These are phyloP conservation scores for Tillus elongatus DNA, from an alignment of 2,888 invertebrate genomes.

Conservation along the genomic window DNA sequence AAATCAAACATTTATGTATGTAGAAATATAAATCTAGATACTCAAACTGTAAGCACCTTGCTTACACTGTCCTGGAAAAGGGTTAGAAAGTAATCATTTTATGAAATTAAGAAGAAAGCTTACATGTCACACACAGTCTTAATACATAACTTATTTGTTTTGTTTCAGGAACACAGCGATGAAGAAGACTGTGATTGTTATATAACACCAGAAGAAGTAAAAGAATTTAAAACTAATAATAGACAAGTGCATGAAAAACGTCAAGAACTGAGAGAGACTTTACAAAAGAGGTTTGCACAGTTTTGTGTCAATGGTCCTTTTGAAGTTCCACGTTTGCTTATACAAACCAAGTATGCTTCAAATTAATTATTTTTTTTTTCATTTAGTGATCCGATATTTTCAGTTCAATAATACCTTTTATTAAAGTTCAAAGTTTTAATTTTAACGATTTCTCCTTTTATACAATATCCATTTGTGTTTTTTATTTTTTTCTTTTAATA, in stretches of 20 bases:
- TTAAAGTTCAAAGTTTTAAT: conserved; percentile 10
- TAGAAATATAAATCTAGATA: no score
- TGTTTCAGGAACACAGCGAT: conserved; percentile 66
- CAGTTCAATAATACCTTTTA: conserved; percentile 5
- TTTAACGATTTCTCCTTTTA: conserved; percentile 5
- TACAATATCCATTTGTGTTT: no score
- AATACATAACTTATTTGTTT: no score
- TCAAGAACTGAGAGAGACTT: conserved; percentile 69
- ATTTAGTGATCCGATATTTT: background rate
- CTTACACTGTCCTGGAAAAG: no score
- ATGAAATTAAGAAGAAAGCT: no score
- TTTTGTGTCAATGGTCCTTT: conserved; percentile 55
- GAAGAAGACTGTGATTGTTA: conserved; percentile 63
- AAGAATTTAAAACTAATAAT: conserved; percentile 74
- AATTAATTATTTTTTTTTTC: conserved; percentile 24
- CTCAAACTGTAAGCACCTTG: no score
- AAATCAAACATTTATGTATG: no score
- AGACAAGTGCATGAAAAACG: conserved; percentile 71
- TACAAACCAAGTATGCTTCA: conserved; percentile 38
- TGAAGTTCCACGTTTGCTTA: conserved; percentile 37
- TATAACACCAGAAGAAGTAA: conserved; percentile 83
- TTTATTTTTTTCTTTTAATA: conserved; percentile 20
- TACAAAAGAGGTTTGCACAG: conserved; percentile 75
- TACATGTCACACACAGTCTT: no score
- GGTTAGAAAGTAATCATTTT: no score